Evolutionary conservation across 2,888 invertebrate genomes (phyloP).

Genomic region (Tribolium freemani): DNA sequence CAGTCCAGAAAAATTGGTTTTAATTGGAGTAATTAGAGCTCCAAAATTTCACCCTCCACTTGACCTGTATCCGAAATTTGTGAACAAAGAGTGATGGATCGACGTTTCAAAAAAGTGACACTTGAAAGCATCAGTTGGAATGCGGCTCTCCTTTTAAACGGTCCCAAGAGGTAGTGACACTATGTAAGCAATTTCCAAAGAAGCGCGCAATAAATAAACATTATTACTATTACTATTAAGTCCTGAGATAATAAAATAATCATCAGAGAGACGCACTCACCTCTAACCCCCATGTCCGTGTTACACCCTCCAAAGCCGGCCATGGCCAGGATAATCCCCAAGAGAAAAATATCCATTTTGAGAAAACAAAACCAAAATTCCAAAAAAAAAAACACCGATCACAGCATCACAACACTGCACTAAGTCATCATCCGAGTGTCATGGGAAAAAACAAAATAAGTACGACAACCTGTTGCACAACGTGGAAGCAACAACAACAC

Average conservation of each 20-base stretch:
- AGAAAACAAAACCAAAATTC: background rate
- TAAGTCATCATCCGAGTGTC: slow-evolving; percentile 15
- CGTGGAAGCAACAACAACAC: slow-evolving; percentile 40
- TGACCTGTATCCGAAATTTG: background rate
- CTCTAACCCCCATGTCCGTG: slow-evolving; percentile 40
- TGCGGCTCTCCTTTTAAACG: slow-evolving; percentile 5
- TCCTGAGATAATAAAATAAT: no score
- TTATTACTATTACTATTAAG: no score
- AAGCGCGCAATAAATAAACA: no score
- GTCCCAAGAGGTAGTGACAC: background rate
- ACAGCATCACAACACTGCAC: slow-evolving; percentile 2
- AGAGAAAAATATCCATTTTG: slow-evolving; percentile 23
- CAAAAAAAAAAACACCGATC: slow-evolving; percentile 11
- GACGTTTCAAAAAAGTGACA: slow-evolving; percentile 3
- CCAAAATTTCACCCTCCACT: background rate
- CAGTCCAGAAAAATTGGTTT: no score
- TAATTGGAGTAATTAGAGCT: background rate
- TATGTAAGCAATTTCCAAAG: background rate
- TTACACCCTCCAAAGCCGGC: background rate
- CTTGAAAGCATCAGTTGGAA: slow-evolving; percentile 7
- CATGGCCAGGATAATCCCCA: slow-evolving; percentile 4
- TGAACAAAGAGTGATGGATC: background rate
- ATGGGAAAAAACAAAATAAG: slow-evolving; percentile 39
- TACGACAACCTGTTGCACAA: slow-evolving; percentile 53
- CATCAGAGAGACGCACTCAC: slow-evolving; percentile 18